Conservation (phyloP, 2,888 invertebrate genomes). For the Dendrolimus houi region DNA sequence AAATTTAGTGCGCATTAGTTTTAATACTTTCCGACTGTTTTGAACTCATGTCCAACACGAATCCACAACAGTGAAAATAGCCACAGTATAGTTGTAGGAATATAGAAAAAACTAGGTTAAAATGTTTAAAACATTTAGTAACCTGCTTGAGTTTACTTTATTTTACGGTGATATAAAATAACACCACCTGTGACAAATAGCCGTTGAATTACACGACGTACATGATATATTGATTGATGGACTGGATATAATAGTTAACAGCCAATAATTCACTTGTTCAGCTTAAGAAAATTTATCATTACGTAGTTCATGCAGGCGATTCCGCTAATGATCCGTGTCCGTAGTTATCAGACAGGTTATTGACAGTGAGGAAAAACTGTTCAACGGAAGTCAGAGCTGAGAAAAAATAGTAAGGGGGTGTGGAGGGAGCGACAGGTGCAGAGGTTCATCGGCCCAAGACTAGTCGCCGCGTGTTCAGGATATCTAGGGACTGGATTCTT, state of each 20-base stretch:
- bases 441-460: slow-evolving; percentile 58
- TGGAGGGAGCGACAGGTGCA: slow-evolving; percentile 57
- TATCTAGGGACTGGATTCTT: slow-evolving; percentile 36
- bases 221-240: too few relatives aligned
- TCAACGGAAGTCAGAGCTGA: slow-evolving; percentile 58
- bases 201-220: too few relatives aligned
- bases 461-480: slow-evolving; percentile 31
- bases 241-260: neutral
- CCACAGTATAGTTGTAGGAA: too few relatives aligned
- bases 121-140: too few relatives aligned
- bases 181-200: too few relatives aligned
- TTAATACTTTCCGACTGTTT: too few relatives aligned
- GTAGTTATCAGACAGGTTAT: slow-evolving; percentile 62
- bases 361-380: slow-evolving; percentile 58
- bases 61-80: too few relatives aligned
- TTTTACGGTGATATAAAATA: too few relatives aligned
- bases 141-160: too few relatives aligned
- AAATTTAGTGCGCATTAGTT: too few relatives aligned
- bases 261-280: neutral
- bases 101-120: too few relatives aligned
- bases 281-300: neutral
- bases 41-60: too few relatives aligned
- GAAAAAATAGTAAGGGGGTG: slow-evolving; percentile 62
- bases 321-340: slow-evolving; percentile 67
- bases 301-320: slow-evolving; percentile 33